Percentiles rank a stretch among this genome's conserved stretches.
Conservation (phyloP, 1,140 invertebrate genomes). For the Acromyrmex echinatior region DNA sequence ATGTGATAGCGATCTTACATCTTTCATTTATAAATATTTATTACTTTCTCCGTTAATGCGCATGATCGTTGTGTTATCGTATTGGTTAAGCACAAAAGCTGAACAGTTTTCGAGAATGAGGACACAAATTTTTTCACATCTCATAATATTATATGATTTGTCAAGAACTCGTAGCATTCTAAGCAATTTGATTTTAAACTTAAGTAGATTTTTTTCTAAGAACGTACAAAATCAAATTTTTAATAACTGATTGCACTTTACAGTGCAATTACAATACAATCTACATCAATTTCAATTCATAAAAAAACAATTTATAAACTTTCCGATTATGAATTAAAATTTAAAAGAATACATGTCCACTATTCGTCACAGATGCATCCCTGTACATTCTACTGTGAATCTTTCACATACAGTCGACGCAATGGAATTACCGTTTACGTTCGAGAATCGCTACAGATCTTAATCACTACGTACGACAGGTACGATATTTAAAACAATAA, state of each 20-base stretch:
- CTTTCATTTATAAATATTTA: slow-evolving; percentile 56
- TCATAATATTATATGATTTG: background rate
- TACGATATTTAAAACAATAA: slow-evolving; percentile 64
- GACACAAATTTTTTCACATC: slow-evolving; percentile 25
- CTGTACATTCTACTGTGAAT: background rate
- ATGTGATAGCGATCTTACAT: slow-evolving; percentile 19
- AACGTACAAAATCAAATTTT: background rate
- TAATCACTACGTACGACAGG: slow-evolving; percentile 40
- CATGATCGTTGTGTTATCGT: slow-evolving; percentile 7
- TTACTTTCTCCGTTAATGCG: slow-evolving; percentile 11
- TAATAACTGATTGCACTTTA: background rate
- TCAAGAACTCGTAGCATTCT: background rate
- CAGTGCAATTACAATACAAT: background rate
- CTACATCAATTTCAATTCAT: background rate
- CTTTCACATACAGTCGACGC: background rate
- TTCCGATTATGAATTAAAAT: background rate
- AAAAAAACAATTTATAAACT: background rate
- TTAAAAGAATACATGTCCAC: background rate
- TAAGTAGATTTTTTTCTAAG: background rate
- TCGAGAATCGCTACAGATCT: background rate
- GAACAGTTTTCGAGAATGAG: slow-evolving; percentile 9
- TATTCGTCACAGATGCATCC: too few relatives aligned
- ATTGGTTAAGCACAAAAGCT: slow-evolving; percentile 2
- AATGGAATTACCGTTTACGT: background rate
- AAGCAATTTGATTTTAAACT: background rate